These are phyloP conservation scores for Porites divaricata DNA, from an alignment of 92 coral and sea anemone species.

Conservation along the genomic window DNA sequence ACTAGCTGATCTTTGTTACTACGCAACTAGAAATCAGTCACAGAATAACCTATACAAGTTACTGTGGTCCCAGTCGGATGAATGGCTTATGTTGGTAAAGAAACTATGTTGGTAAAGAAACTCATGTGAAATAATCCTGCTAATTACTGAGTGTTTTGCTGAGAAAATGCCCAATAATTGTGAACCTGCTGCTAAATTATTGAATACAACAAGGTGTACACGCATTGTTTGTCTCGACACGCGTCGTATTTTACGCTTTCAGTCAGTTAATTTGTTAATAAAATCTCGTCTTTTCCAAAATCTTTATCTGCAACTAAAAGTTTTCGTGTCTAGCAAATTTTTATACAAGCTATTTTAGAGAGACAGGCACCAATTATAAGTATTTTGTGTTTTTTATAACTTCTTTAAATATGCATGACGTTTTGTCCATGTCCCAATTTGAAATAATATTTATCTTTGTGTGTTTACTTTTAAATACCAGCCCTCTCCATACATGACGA, in stretches of 20 bases:
- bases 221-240: not conserved
- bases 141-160: not conserved
- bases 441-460: not conserved
- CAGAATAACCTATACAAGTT: no score
- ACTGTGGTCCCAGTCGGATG: not conserved
- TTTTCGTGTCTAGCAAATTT: not conserved
- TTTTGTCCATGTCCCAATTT: not conserved
- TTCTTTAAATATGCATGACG: not conserved
- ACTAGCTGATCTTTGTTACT: not conserved
- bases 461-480: constrained; percentile 12
- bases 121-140: not conserved
- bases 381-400: not conserved
- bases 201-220: not conserved
- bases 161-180: not conserved
- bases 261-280: not conserved
- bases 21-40: not conserved
- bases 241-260: not conserved
- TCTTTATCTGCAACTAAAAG: not conserved
- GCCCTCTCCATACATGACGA: constrained; percentile 87
- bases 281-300: not conserved
- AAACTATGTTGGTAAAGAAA: not conserved
- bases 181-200: not conserved
- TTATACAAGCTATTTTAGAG: not conserved
- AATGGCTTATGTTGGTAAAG: not conserved
- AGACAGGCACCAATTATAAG: not conserved